Evolutionary conservation across 2,797 vertebrate species (phyloP).

Genomic region (Sparidentex hasta): DNA sequence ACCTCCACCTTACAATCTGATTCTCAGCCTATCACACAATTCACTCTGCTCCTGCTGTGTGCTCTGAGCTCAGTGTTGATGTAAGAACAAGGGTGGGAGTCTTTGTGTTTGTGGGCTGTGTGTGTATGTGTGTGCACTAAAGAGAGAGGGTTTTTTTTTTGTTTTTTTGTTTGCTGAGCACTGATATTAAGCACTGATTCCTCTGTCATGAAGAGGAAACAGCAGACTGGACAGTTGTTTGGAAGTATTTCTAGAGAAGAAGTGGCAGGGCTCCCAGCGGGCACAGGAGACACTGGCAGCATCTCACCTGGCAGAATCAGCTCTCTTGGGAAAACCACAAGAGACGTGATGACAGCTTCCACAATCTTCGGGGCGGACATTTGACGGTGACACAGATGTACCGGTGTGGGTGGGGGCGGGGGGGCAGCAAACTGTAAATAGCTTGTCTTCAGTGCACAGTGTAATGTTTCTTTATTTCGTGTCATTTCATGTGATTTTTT

Average conservation of each 20-base stretch:
- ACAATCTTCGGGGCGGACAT: slow-evolving; percentile 31
- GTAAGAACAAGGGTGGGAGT: slow-evolving; percentile 34
- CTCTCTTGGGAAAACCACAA: slow-evolving; percentile 32
- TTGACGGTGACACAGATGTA: slow-evolving; percentile 55
- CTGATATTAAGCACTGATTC: slow-evolving; percentile 66
- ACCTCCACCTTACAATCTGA: slow-evolving; percentile 40
- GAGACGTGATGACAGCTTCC: slow-evolving; percentile 3
- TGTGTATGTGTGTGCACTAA: slow-evolving; percentile 64
- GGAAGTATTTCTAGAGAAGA: slow-evolving; percentile 46
- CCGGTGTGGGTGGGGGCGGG: slow-evolving; percentile 73
- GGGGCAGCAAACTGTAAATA: slow-evolving; percentile 85
- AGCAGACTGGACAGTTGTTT: slow-evolving; percentile 44
- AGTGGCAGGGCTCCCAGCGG: slow-evolving; percentile 25
- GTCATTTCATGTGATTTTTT: slow-evolving; percentile 85
- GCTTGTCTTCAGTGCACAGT: slow-evolving; percentile 87
- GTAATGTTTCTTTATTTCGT: slow-evolving; percentile 82
- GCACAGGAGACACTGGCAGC: slow-evolving; percentile 27
- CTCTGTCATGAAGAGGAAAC: slow-evolving; percentile 39
- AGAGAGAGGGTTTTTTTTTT: slow-evolving; percentile 34
- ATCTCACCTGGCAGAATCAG: slow-evolving; percentile 45
- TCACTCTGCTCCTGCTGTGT: slow-evolving; percentile 80
- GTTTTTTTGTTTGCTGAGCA: slow-evolving; percentile 58
- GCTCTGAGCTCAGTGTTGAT: slow-evolving; percentile 69
- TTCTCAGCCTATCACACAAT: slow-evolving; percentile 35
- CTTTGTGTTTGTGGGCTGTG: slow-evolving; percentile 35